phyloP scores from a whole-genome alignment of 2,113 vertebrate species.

The Sarotherodon lohbergeri region DNA sequence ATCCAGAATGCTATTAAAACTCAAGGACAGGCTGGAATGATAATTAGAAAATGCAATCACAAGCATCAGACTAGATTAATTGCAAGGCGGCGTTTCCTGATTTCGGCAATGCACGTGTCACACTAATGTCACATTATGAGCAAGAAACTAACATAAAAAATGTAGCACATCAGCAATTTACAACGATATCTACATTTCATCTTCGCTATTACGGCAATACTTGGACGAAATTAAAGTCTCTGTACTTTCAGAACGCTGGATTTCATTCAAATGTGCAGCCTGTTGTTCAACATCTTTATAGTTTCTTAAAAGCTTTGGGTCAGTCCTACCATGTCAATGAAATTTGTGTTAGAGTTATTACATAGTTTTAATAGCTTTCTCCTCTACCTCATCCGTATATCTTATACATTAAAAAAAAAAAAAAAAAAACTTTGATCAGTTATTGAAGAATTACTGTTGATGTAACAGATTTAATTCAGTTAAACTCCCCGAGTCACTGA shows the following conservation, averaged over 20 bases:
- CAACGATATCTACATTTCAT: neutral
- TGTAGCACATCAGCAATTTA: neutral
- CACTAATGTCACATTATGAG: conserved; percentile 8
- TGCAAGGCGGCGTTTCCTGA: conserved; percentile 56
- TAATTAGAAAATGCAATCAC: conserved; percentile 80
- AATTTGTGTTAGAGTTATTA: neutral
- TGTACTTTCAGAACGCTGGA: neutral
- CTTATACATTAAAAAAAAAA: neutral
- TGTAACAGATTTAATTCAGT: neutral
- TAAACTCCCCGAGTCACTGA: neutral
- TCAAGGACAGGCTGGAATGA: conserved; percentile 76
- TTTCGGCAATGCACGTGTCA: conserved; percentile 54
- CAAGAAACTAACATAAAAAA: conserved; percentile 11
- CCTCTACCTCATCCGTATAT: neutral
- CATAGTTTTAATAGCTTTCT: neutral
- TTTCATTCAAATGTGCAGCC: neutral
- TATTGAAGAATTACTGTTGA: neutral
- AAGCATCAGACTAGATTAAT: conserved; percentile 72
- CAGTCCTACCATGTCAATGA: neutral
- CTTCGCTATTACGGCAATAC: neutral
- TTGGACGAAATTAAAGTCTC: neutral
- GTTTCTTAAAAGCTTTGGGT: neutral
- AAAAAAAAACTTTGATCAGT: neutral
- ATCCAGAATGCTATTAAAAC: conserved; percentile 78
- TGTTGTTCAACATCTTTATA: neutral